Evolutionary conservation across 2,113 vertebrate genomes (phyloP), one percentile per base, ranked within the genome.

Genomic region (Orthonyx spaldingii): DNA sequence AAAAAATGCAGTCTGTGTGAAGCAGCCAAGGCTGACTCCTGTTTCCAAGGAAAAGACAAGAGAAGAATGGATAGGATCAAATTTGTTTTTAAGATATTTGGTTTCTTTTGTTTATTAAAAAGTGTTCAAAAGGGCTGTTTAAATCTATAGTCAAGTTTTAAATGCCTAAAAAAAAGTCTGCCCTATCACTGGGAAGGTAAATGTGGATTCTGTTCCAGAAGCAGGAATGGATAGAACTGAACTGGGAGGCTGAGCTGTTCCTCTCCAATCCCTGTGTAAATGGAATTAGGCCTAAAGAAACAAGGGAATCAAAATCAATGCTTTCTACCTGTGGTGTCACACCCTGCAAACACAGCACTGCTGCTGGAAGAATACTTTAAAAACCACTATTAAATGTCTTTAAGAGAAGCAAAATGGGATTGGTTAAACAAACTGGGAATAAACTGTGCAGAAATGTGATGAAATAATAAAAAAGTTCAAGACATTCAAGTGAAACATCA

Each of bases 101-200:
- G 12, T 66, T 33, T 39, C 9, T 22, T 55, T 78, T 64, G 9
- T 65, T 65, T 61, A 26, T 74, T 52, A 69, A 44, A 16, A 64
- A 7, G 4, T 30, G 49, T 39, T 88, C 46, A 71, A 44, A 56
- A 28, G 4, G 14, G 16, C 14, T 61, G 21, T 27, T 60, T 9
- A 57, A 57, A 77, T 47, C 8, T 35, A 1, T 4, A 59, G 13
- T 46, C 13, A 37, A 44, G 23, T 16, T 72, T 33, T 32, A 9
- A 57, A 32, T 57, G 30, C 41, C 20, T 47, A 37, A 56, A 57
- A 49, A 61, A 28, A 35, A 9, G 4, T 3, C 16, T 28, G 39
- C 1, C 7, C 0, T 41, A 12, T 20, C 3, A 7, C 6, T 27
- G 16, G 5, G 16, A 64, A 35, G 9, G 6, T 37, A n/a, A 46